Percentiles rank a stretch among this genome's conserved stretches.
Conservation (phyloP, 1,140 invertebrate species). For the Arion vulgaris region DNA sequence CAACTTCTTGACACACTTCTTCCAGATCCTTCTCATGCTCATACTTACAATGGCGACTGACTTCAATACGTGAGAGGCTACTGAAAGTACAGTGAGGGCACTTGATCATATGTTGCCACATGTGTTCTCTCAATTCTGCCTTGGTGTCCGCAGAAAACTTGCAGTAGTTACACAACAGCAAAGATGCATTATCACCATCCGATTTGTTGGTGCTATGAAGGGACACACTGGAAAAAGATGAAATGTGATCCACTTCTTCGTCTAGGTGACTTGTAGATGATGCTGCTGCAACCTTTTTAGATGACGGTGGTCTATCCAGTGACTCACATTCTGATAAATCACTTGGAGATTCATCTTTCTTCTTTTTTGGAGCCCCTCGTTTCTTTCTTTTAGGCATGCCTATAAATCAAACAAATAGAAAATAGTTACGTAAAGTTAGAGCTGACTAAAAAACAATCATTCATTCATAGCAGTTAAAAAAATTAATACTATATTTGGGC, state of each 20-base stretch:
- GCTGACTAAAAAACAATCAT: too few relatives aligned
- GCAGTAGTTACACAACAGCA: slow-evolving; percentile 34
- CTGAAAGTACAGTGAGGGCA: slow-evolving; percentile 33
- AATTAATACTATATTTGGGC: too few relatives aligned
- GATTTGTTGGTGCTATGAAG: background rate
- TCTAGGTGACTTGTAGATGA: slow-evolving; percentile 31
- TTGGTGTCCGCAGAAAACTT: slow-evolving; percentile 30
- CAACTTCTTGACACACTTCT: slow-evolving; percentile 1
- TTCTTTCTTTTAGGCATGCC: slow-evolving; percentile 34
- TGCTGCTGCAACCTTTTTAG: slow-evolving; percentile 35
- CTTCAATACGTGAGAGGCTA: slow-evolving; percentile 27
- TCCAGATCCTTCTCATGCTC: slow-evolving; percentile 32
- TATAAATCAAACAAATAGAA: background rate
- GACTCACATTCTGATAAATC: slow-evolving; percentile 9
- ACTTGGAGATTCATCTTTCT: slow-evolving; percentile 18
- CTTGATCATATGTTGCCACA: slow-evolving; percentile 36
- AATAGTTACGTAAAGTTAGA: background rate
- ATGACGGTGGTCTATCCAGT: background rate
- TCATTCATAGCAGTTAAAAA: too few relatives aligned
- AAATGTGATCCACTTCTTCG: slow-evolving; percentile 23
- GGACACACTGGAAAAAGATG: slow-evolving; percentile 13
- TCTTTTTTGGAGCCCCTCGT: slow-evolving; percentile 18
- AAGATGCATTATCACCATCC: background rate
- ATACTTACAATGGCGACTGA: slow-evolving; percentile 19
- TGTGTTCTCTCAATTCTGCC: slow-evolving; percentile 8